These are phyloP conservation scores for Tetraodon nigroviridis DNA, from an alignment of 2,113 vertebrate genomes.

Conservation along the genomic window DNA sequence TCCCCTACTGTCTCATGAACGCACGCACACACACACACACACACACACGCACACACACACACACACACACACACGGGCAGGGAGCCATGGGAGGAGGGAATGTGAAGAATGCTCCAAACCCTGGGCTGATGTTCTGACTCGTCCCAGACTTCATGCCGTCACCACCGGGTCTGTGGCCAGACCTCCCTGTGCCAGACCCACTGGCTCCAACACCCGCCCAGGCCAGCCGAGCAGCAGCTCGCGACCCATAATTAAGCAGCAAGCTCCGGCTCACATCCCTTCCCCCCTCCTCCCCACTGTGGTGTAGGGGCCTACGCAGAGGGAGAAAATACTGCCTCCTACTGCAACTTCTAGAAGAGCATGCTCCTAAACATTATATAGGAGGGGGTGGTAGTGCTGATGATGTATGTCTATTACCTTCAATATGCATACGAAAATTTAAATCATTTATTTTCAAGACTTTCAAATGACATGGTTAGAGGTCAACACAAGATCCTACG, in stretches of 20 bases:
- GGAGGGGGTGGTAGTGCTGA: constrained; percentile 5
- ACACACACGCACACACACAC: constrained; percentile 25
- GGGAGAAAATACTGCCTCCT: constrained; percentile 23
- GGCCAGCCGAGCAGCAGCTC: constrained; percentile 77
- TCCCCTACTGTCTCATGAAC: constrained; percentile 31
- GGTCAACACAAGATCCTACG: constrained; percentile 27
- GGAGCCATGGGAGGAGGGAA: constrained; percentile 73
- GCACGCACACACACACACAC: constrained; percentile 27
- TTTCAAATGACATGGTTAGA: constrained; percentile 21
- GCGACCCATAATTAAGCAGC: constrained; percentile 79
- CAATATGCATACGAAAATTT: constrained; percentile 21
- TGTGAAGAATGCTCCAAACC: constrained; percentile 78
- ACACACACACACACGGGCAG: constrained; percentile 45
- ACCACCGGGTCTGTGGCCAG: constrained; percentile 82
- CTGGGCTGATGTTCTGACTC: constrained; percentile 81
- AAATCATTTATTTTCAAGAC: constrained; percentile 20
- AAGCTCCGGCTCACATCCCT: constrained; percentile 59
- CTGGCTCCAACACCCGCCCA: constrained; percentile 82
- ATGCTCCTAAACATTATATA: constrained; percentile 19
- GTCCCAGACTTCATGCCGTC: constrained; percentile 84
- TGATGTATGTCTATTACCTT: constrained; percentile 5
- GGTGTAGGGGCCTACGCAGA: constrained; percentile 48
- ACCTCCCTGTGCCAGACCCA: constrained; percentile 83
- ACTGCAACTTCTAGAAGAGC: constrained; percentile 14
- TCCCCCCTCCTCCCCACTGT: constrained; percentile 45